A percentile compares a stretch with the other conserved stretches of the same genome.
Conservation (phyloP, 2,797 vertebrate species). For the Lutjanus campechanus region DNA sequence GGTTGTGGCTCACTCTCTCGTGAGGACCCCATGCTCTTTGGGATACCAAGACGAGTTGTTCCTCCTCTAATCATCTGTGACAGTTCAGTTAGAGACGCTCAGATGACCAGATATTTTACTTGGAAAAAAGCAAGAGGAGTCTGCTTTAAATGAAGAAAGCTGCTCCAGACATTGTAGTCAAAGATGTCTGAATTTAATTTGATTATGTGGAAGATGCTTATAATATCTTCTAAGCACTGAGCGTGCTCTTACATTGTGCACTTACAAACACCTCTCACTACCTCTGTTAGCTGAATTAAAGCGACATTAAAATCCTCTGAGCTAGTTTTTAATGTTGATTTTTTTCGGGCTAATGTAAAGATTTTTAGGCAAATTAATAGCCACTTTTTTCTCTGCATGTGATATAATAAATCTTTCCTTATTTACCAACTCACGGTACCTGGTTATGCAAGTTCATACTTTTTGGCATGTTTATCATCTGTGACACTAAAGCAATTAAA, state of each 20-base stretch:
- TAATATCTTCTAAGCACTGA: constrained; percentile 47
- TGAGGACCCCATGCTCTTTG: constrained; percentile 86
- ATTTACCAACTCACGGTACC: background rate
- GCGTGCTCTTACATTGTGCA: constrained; percentile 15
- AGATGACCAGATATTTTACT: constrained; percentile 84
- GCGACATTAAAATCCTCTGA: background rate
- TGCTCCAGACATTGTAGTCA: constrained; percentile 49
- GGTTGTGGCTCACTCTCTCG: constrained; percentile 80
- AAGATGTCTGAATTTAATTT: constrained; percentile 66
- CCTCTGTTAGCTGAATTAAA: constrained; percentile 16
- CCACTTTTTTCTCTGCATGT: background rate
- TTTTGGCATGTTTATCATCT: background rate
- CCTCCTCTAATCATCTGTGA: constrained; percentile 85
- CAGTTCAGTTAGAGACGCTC: constrained; percentile 83
- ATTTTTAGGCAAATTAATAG: background rate
- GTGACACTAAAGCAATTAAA: background rate
- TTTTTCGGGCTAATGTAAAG: background rate
- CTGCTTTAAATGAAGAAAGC: constrained; percentile 56
- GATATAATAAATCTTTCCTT: background rate
- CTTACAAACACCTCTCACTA: constrained; percentile 11
- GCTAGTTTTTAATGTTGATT: background rate
- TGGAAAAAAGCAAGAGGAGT: constrained; percentile 60
- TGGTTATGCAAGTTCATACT: constrained; percentile 7
- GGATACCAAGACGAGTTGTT: constrained; percentile 84
- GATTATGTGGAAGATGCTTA: constrained; percentile 60